Conservation (phyloP, 2,888 invertebrate species). For the Pristionchus maxplancki region DNA sequence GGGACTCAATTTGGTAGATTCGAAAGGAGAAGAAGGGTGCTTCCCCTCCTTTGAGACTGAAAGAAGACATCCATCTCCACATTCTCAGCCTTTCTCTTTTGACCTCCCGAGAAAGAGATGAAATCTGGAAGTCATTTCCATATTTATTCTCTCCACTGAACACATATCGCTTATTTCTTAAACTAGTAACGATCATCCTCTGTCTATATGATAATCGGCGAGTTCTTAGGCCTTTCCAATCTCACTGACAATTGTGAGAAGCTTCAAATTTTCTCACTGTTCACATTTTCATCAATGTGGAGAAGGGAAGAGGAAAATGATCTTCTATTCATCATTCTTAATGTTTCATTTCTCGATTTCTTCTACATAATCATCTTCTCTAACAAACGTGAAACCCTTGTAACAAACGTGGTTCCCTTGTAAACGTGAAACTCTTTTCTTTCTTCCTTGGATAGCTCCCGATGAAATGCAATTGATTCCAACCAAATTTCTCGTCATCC, state of each 20-base stretch:
- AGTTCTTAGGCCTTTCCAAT: neutral
- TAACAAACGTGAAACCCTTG: too few species aligned
- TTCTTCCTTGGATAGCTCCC: slow-evolving; percentile 23
- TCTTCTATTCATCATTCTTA: neutral
- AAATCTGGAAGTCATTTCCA: slow-evolving; percentile 17
- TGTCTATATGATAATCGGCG: too few species aligned
- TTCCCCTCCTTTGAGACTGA: slow-evolving; percentile 14
- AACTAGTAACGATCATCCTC: too few species aligned
- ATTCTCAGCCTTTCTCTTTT: neutral
- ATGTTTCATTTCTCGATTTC: neutral
- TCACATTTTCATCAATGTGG: too few species aligned
- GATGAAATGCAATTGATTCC: slow-evolving; percentile 42
- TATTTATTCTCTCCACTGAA: neutral
- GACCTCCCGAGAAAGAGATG: neutral
- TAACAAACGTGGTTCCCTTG: too few species aligned
- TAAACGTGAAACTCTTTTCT: slow-evolving; percentile 42
- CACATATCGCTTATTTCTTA: neutral
- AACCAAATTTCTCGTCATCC: slow-evolving; percentile 50
- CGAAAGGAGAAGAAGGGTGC: slow-evolving; percentile 1
- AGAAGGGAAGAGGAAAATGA: too few species aligned
- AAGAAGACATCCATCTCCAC: slow-evolving; percentile 23
- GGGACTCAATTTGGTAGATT: neutral
- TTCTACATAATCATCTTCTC: slow-evolving; percentile 4
- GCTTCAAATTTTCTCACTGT: too few species aligned
- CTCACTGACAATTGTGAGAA: neutral